Conservation (phyloP, 2,113 vertebrate genomes). For the Neodontobutis hainanensis region DNA sequence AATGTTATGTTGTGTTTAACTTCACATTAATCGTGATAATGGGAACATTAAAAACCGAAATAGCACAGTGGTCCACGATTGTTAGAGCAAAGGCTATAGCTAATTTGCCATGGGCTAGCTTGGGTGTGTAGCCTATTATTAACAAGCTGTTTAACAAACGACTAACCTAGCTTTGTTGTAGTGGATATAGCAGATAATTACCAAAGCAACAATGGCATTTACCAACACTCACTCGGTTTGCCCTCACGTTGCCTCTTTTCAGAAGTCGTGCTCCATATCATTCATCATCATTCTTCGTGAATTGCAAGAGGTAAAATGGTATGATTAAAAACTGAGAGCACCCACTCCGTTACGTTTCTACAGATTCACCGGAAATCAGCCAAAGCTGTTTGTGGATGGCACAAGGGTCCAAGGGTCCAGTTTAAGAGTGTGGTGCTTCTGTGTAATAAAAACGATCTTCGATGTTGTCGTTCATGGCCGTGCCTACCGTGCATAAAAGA, state of each 20-base stretch:
- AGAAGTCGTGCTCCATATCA: slow-evolving; percentile 38
- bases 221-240: slow-evolving; percentile 19
- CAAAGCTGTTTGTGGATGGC: background rate
- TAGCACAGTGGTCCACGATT: too few relatives aligned
- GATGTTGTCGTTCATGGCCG: background rate
- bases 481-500: background rate
- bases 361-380: background rate
- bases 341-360: slow-evolving; percentile 17
- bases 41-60: too few relatives aligned
- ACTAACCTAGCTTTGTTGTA: too few relatives aligned
- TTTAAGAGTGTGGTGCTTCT: background rate
- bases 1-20: background rate
- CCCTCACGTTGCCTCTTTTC: slow-evolving; percentile 4
- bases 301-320: background rate
- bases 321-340: background rate
- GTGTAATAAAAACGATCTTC: slow-evolving; percentile 33
- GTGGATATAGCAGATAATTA: too few relatives aligned
- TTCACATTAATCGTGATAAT: too few relatives aligned
- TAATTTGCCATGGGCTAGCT: background rate
- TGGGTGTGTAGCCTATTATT: background rate
- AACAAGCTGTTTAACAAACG: background rate
- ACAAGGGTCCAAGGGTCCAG: background rate
- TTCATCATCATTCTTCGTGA: slow-evolving; percentile 3
- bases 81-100: background rate
- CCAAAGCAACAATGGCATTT: slow-evolving; percentile 7